Base-by-base conservation (phyloP, 1,140 invertebrate species). In the Drosophila obscura region DNA sequence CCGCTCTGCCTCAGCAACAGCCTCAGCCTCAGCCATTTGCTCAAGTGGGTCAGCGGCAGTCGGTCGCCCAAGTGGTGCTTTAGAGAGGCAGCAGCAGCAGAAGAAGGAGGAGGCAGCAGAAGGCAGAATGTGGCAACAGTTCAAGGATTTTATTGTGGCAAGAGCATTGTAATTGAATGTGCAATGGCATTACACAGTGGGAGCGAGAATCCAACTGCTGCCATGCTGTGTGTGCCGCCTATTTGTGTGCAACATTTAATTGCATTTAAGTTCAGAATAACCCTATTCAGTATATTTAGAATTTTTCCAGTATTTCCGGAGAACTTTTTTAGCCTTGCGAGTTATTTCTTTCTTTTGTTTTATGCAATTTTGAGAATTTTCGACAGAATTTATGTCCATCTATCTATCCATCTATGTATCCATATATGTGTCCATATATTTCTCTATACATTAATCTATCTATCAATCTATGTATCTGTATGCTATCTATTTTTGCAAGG, bases 111-210 rank as follows among this genome's bases (percentile, higher is more conserved):
- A 35, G 24, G 19, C 6, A 24, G 22, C 22, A 59, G 49, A 45
- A 43, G 15, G 43, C 35, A 43, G 76, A 28, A 43, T 22, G 62
- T 48, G 48, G 28, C 58, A 53, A 73, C 72, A 77, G 81, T 85
- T 85, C 81, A 85, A 85, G 81, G 82, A 85, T 87, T 85, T 87
- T 72, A 78, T 85, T 87, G 74, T 85, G 81, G 81, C 82, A 60
- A 72, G 76, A 64, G 65, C 35, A 39, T 39, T 77, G 81, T 81
- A 85, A 85, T 85, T 87, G 82, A 85, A 85, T 87, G 35, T 39
- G 65, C 81, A 78, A 82, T 82, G 65, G 72, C 81, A 81, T 67
- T 87, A 67, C 81, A 50, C 65, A 72, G 74, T 26, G 35, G 11
- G 35, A 11, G 9, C 0, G 28, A 8, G 11, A 13, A 24, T 49